Evolutionary conservation across 2,113 vertebrate species (phyloP).

Genomic region (Coracopsis vasa): DNA sequence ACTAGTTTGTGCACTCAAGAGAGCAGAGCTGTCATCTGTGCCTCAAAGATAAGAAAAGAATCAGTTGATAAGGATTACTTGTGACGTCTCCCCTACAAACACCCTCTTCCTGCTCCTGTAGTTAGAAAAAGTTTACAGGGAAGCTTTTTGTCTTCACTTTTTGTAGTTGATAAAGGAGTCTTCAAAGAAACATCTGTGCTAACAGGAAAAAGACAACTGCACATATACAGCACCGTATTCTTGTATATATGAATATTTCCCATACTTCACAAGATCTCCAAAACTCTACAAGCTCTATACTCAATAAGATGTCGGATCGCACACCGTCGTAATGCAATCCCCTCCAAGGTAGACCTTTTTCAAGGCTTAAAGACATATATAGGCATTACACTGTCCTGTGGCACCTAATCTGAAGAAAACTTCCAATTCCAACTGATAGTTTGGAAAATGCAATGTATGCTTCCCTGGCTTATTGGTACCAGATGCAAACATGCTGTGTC

Average conservation of each 20-base stretch:
- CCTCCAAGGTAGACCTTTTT: background rate
- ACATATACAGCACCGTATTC: accelerated
- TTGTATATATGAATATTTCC: accelerated
- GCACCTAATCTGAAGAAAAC: background rate
- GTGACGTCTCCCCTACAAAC: background rate
- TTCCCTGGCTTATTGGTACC: background rate
- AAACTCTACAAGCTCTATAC: background rate
- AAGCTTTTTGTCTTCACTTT: background rate
- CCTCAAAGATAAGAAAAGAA: slow-evolving; percentile 44
- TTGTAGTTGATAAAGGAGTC: background rate
- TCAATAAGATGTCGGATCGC: background rate
- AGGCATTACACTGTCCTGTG: background rate
- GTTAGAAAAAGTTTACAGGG: background rate
- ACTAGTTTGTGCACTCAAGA: background rate
- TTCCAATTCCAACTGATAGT: background rate
- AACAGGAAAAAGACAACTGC: background rate
- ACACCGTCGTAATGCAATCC: background rate
- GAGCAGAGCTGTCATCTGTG: slow-evolving; percentile 40
- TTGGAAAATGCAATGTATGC: background rate
- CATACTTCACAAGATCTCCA: background rate
- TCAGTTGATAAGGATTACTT: slow-evolving; percentile 12
- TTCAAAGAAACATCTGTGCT: background rate
- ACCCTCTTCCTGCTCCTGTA: background rate
- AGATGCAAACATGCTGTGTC: background rate
- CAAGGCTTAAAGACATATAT: background rate